Base-by-base conservation (phyloP, 2,888 invertebrate species). In the Zaprionus obscuricornis region DNA sequence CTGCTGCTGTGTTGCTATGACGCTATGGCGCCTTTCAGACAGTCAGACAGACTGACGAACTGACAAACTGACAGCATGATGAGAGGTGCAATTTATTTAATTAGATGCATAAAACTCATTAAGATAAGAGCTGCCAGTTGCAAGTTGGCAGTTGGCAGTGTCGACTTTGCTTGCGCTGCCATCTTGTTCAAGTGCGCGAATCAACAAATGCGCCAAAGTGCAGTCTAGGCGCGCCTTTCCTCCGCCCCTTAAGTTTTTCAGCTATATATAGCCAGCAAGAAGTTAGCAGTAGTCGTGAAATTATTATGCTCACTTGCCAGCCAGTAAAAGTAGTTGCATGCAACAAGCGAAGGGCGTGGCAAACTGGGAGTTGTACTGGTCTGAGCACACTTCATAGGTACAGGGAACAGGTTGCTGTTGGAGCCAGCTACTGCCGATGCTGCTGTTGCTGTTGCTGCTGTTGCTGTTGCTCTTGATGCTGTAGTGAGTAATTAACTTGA, bases 81-180 rank as follows among this genome's bases (percentile, higher is more conserved):
- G n/a, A 76, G 75, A 68, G 73, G 84, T 81, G 87, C 85, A 88
- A 85, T 88, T 86, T 86, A 87, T 88, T 87, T 88, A 88, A 88
- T 88, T 88, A 88, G 87, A 88, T 88, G 88, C 87, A 88, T 87
- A 83, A 85, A 88, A 84, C 88, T 88, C 88, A 87, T 88, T 88
- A 88, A 88, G 88, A 87, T 86, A 88, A 88, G 88, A 87, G 88
- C 87, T 65, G 66, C 62, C 47, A 54, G 60, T 54, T 49, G 46
- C 46, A n/a, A n/a, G n/a, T n/a, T n/a, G 36, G 49, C 17, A 20
- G 40, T 26, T 43, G 37, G 47, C 26, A 50, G 36, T 18, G 27
- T 42, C 17, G 50, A 40, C 54, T 47, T 27, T 49, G 51, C 47
- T 39, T 39, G 54, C 46, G 52, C 31, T 58, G 43, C 51, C 72